Conservation (phyloP, 2,113 vertebrate species). For the Dryoscopus gambensis region DNA sequence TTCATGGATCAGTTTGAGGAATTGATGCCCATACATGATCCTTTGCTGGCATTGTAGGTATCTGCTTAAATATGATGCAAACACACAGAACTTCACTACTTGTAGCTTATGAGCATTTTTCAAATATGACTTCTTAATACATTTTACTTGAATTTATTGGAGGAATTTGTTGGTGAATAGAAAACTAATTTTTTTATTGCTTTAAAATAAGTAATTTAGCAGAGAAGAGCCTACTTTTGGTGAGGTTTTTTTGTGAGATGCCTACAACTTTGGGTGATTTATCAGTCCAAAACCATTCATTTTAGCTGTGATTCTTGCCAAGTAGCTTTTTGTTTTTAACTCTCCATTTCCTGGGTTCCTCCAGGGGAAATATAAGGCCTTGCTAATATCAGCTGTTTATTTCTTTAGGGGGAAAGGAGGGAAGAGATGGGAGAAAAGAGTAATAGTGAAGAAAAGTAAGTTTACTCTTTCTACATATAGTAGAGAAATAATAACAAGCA, state of each 20-base stretch:
- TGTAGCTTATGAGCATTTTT: background rate
- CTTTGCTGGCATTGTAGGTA: background rate
- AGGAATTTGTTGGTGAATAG: background rate
- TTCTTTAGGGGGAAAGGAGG: background rate
- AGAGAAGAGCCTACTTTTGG: background rate
- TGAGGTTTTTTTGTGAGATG: background rate
- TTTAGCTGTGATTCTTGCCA: background rate
- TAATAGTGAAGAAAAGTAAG: background rate
- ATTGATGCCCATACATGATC: background rate
- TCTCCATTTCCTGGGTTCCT: background rate
- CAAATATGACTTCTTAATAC: background rate
- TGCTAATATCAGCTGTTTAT: background rate
- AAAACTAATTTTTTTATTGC: background rate
- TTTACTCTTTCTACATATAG: background rate
- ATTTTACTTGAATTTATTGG: background rate
- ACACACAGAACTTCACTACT: background rate
- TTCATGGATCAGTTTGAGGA: background rate
- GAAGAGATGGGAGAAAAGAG: background rate
- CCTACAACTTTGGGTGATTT: background rate
- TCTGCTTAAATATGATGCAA: background rate
- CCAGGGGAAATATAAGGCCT: background rate
- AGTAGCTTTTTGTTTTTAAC: background rate
- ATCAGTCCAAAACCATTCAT: background rate
- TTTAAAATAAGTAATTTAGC: background rate
- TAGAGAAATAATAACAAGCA: background rate